phyloP scores from a whole-genome alignment of 2,888 invertebrate genomes.

The Nemotelus nigrinus region DNA sequence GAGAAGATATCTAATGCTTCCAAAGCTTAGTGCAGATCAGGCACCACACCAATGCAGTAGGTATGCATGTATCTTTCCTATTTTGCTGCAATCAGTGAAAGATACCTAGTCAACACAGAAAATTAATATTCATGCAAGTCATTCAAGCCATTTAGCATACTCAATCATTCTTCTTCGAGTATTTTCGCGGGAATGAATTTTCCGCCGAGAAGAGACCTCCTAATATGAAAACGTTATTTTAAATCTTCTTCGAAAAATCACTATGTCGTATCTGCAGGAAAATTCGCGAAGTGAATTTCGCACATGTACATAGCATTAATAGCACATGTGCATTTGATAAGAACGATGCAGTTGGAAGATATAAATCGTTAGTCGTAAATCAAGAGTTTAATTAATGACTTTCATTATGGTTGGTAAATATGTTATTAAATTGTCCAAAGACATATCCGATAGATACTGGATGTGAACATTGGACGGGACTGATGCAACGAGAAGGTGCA shows the following conservation, averaged over 20 bases:
- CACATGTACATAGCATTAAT: too few species aligned
- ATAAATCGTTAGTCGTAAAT: not conserved
- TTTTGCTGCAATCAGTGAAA: not conserved
- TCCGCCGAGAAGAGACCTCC: too few species aligned
- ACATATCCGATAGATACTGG: not conserved
- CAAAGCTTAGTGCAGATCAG: not conserved
- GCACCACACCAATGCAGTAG: not conserved
- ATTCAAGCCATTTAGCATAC: slow-evolving; percentile 4
- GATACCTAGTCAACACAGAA: not conserved
- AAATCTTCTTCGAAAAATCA: too few species aligned
- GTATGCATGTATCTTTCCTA: not conserved
- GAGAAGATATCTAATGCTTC: too few species aligned
- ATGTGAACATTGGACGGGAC: too few species aligned
- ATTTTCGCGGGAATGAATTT: too few species aligned
- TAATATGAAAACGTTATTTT: too few species aligned
- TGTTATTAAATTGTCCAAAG: not conserved
- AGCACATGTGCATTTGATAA: not conserved
- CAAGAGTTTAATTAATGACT: not conserved
- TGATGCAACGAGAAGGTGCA: too few species aligned
- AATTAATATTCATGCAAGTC: slow-evolving; percentile 20
- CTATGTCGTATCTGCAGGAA: too few species aligned
- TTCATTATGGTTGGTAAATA: not conserved
- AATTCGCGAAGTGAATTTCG: too few species aligned
- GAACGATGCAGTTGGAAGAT: not conserved
- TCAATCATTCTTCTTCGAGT: not conserved